A percentile compares a stretch with the other conserved stretches of the same genome.
These are phyloP conservation scores for Empidonax traillii DNA, from an alignment of 2,113 vertebrate species.

Conservation along the genomic window DNA sequence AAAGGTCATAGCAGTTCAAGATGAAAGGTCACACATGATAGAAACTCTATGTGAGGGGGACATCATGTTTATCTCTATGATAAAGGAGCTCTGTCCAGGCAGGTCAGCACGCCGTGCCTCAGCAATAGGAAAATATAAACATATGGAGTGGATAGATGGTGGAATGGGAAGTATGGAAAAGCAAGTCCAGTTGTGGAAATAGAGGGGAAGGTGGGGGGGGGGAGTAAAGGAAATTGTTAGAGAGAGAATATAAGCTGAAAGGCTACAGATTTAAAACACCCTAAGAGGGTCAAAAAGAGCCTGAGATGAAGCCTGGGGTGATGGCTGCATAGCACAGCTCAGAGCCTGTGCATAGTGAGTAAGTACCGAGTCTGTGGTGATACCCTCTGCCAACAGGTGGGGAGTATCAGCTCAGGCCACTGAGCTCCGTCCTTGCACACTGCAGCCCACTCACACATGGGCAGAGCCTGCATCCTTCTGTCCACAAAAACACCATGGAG, in stretches of 20 bases:
- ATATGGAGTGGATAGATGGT: not conserved
- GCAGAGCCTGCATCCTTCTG: not conserved
- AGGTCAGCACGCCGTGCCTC: not conserved
- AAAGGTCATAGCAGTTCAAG: constrained; percentile 65
- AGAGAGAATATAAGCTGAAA: not conserved
- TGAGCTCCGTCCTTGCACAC: fast-evolving
- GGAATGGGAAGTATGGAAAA: not conserved
- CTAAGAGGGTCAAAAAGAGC: not conserved
- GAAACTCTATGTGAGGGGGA: constrained; percentile 45
- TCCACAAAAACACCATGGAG: not conserved
- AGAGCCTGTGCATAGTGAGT: not conserved
- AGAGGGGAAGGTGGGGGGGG: not conserved
- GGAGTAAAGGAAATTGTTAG: not conserved
- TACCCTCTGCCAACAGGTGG: not conserved
- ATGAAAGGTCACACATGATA: constrained; percentile 72
- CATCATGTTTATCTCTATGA: constrained; percentile 45
- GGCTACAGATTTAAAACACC: not conserved
- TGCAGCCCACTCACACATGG: not conserved
- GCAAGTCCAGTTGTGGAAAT: not conserved
- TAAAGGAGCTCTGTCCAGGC: constrained; percentile 68
- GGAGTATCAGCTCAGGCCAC: not conserved
- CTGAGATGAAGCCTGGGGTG: not conserved
- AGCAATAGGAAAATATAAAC: constrained; percentile 45
- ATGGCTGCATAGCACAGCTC: not conserved
- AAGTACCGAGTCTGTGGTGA: not conserved